phyloP scores from a whole-genome alignment of 2,113 vertebrate genomes.

The Chaetodon trifascialis region DNA sequence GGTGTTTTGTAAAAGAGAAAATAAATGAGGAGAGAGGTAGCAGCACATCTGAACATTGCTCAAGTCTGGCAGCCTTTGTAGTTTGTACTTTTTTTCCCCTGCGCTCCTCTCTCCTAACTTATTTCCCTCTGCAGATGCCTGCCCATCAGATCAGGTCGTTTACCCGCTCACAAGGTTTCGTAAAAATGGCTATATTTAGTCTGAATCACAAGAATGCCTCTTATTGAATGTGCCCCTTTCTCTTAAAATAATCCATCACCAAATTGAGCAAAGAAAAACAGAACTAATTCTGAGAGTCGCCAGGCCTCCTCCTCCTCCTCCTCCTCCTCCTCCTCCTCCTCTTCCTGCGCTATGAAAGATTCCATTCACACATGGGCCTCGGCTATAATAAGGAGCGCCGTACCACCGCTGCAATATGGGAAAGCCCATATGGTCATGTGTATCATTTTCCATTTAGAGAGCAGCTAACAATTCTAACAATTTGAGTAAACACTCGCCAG shows the following conservation, averaged over 20 bases:
- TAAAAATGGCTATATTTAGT: slow-evolving; percentile 69
- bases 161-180: slow-evolving; percentile 50
- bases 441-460: slow-evolving; percentile 71
- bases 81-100: slow-evolving; percentile 4
- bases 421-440: slow-evolving; percentile 74
- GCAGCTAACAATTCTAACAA: slow-evolving; percentile 65
- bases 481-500: slow-evolving; percentile 57
- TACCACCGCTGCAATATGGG: slow-evolving; percentile 46
- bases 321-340: slow-evolving; percentile 78
- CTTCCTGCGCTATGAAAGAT: slow-evolving; percentile 83
- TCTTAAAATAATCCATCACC: slow-evolving; percentile 82
- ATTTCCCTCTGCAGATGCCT: slow-evolving; percentile 38
- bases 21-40: slow-evolving; percentile 55
- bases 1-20: slow-evolving; percentile 73
- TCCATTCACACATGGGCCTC: slow-evolving; percentile 76
- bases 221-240: slow-evolving; percentile 76
- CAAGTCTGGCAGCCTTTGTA: slow-evolving; percentile 50
- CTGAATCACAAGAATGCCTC: slow-evolving; percentile 73
- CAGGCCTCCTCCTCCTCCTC: slow-evolving; percentile 70
- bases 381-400: slow-evolving; percentile 69
- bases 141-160: slow-evolving; percentile 56
- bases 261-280: slow-evolving; percentile 84
- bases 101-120: neutral
- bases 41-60: slow-evolving; percentile 64
- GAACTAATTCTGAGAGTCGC: slow-evolving; percentile 80